Evolutionary conservation across 1,140 invertebrate genomes (phyloP).

Genomic region (Macrobrachium nipponense): DNA sequence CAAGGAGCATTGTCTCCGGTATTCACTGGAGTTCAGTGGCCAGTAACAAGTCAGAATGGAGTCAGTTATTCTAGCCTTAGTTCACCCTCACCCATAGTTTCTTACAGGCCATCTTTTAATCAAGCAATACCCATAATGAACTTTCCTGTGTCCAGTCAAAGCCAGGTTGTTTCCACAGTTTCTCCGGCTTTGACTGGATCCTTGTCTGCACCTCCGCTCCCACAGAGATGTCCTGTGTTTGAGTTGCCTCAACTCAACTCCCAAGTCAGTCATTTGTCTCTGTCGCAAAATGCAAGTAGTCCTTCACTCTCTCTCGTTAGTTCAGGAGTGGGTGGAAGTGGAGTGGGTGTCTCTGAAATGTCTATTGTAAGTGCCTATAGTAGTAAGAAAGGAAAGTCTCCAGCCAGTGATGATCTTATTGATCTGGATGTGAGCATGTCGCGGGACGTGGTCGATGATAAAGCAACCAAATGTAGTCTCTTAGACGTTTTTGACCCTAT

Average conservation of each 20-base stretch:
- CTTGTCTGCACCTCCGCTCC: constrained; percentile 26
- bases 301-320: constrained; percentile 12
- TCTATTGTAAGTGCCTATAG: constrained; percentile 36
- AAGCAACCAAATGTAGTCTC: constrained; percentile 46
- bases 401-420: constrained; percentile 45
- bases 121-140: constrained; percentile 10
- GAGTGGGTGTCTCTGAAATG: neutral
- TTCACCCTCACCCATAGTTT: neutral
- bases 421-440: constrained; percentile 41
- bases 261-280: constrained; percentile 43
- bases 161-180: constrained; percentile 28
- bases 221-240: constrained; percentile 51
- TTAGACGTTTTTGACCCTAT: constrained; percentile 64
- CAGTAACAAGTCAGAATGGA: constrained; percentile 34
- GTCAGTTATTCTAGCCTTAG: constrained; percentile 28
- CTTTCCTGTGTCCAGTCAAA: neutral
- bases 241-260: constrained; percentile 37
- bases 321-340: constrained; percentile 10
- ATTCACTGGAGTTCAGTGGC: constrained; percentile 18
- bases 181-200: constrained; percentile 15
- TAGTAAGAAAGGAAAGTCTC: constrained; percentile 16
- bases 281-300: constrained; percentile 33
- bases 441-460: constrained; percentile 12
- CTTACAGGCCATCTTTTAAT: constrained; percentile 32
- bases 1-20: constrained; percentile 21